Conservation (phyloP, 2,797 vertebrate genomes). For the Poeciliopsis infans region DNA sequence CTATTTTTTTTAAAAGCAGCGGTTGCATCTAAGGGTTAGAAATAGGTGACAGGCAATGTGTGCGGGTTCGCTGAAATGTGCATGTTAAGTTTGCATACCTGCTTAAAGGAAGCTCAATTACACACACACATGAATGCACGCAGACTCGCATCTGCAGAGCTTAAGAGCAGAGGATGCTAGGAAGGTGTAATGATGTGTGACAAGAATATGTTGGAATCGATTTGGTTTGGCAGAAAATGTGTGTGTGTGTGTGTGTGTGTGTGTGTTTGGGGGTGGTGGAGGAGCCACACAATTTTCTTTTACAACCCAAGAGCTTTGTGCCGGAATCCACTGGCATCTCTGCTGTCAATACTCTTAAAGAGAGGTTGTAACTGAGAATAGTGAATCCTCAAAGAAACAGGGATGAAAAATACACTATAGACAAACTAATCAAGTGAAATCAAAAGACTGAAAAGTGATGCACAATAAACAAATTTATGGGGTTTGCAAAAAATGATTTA, state of each 20-base stretch:
- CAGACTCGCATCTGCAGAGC: slow-evolving; percentile 25
- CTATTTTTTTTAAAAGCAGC: slow-evolving; percentile 41
- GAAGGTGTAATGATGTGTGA: slow-evolving; percentile 71
- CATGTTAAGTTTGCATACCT: slow-evolving; percentile 49
- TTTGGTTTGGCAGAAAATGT: slow-evolving; percentile 47
- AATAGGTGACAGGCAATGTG: slow-evolving; percentile 12
- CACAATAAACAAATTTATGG: neutral
- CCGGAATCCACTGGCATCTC: slow-evolving; percentile 18
- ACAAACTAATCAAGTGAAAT: slow-evolving; percentile 28
- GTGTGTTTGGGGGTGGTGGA: slow-evolving; percentile 12
- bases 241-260: slow-evolving; percentile 18
- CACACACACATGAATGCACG: slow-evolving; percentile 24
- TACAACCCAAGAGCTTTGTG: slow-evolving; percentile 32
- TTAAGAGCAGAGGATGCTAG: slow-evolving; percentile 58
- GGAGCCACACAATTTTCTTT: slow-evolving; percentile 30
- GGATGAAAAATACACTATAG: slow-evolving; percentile 24
- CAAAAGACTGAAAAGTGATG: slow-evolving; percentile 18
- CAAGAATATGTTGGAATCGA: slow-evolving; percentile 64
- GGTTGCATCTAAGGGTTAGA: slow-evolving; percentile 15
- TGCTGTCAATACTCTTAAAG: slow-evolving; percentile 32
- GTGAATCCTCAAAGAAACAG: slow-evolving; percentile 17
- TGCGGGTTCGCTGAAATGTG: neutral
- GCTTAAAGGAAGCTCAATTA: slow-evolving; percentile 37
- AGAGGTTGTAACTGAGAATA: slow-evolving; percentile 22
- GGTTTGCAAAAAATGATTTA: neutral